Base-by-base conservation (phyloP, 2,888 invertebrate genomes). In the Rhagonycha fulva region DNA sequence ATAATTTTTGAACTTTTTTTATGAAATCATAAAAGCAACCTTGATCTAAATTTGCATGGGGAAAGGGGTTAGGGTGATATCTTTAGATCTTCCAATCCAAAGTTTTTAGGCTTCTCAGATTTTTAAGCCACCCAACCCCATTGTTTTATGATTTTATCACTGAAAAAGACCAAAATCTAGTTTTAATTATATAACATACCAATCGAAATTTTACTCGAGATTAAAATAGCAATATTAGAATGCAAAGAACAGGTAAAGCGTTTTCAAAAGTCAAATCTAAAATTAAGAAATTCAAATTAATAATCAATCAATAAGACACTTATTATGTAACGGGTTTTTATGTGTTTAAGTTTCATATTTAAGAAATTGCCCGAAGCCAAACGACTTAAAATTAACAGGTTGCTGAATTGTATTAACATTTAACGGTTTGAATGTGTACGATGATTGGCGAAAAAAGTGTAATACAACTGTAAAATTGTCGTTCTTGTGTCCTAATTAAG, bases 321-420 rank as follows among this genome's bases (percentile, higher is more conserved):
- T 47, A n/a, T 47, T 47, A 47, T n/a, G 47, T 47, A 47, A 47
- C 47, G 47, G 47, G 47, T 47, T 47, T 47, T 47, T 47, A 47
- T 47, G 32, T 12, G 12, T 23, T 63, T 63, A 63, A 24, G 19
- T 24, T 63, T 63, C 24, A 66, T 66, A 23, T 66, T 26, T 66
- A 66, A 24, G 26, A 66, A 66, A 26, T 1, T 24, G 63, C 63
- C 63, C 19, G n/a, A 2, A 66, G 63, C 24, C 23, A 66, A 26
- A 23, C 63, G 23, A 66, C 63, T 66, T 66, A 26, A 66, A 24
- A 66, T 66, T 66, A 70, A 74, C 74, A 74, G 74, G 74, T 74
- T 75, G 68, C 60, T 63, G 70, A 67, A 67, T 67, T 47, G 72
- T 67, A 71, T 75, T 75, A 75, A 70, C 75, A 75, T 75, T 75